A percentile compares a stretch with the other conserved stretches of the same genome.
Evolutionary conservation across 2,797 vertebrate species (phyloP).

Genomic region (Denticeps clupeoides): DNA sequence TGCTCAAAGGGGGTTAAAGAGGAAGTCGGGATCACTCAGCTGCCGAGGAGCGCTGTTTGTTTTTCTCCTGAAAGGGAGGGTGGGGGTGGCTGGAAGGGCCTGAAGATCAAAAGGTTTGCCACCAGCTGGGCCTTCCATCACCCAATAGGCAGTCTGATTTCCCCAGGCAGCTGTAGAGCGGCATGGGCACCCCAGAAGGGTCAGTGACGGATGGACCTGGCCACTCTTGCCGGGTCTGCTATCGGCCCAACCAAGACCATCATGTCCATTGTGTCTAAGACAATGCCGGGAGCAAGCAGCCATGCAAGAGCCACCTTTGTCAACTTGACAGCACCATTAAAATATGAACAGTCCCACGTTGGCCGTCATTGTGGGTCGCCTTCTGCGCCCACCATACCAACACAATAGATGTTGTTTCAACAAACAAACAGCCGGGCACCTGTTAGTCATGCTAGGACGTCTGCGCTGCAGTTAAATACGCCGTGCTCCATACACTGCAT

Average conservation of each 20-base stretch:
- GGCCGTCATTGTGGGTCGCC: too few relatives aligned
- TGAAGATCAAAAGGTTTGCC: constrained; percentile 47
- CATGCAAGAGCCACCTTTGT: background rate
- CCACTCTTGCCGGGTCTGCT: background rate
- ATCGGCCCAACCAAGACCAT: background rate
- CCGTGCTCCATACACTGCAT: too few relatives aligned
- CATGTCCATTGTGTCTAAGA: background rate
- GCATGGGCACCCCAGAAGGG: background rate
- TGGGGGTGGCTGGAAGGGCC: constrained; percentile 23
- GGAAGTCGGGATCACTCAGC: constrained; percentile 18
- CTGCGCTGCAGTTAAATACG: background rate
- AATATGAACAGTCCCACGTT: background rate
- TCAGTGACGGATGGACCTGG: background rate
- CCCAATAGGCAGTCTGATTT: constrained; percentile 41
- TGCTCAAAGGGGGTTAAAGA: constrained; percentile 34
- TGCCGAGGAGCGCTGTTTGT: constrained; percentile 17
- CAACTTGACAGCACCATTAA: background rate
- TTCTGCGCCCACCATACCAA: too few relatives aligned
- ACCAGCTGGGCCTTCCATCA: constrained; percentile 57
- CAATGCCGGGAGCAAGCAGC: background rate
- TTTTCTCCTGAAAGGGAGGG: constrained; percentile 51
- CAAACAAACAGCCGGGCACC: background rate
- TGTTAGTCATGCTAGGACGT: background rate
- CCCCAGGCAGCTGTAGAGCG: constrained; percentile 44
- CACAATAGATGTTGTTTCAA: background rate